Evolutionary conservation across 2,797 vertebrate genomes (phyloP), one percentile per base, ranked within the genome.

Genomic region (Ctenopoma kingsleyae): DNA sequence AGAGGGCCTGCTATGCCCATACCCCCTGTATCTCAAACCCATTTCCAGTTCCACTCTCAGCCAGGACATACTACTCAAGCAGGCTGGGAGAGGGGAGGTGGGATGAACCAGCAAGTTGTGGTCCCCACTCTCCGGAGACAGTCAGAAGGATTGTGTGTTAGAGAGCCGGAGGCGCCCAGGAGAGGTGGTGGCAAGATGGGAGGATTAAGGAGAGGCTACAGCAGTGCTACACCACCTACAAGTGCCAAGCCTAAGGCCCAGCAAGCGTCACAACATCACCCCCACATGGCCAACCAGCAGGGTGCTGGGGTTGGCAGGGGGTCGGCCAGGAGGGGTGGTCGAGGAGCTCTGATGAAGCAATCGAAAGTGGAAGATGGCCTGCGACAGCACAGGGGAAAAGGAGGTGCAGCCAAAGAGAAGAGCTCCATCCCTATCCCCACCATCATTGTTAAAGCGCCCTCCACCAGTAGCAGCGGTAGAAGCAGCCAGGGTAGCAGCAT

Each of bases 401-500:
- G 85, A 48, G 88, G 84, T 23, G 90, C 1, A 67, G 80, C 61
- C 69, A 95, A 91, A 89, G 96, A 97, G 57, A 97, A 97, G 85
- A 98, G 94, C 81, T 98, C 97, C 62, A 97, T 97, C 86, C 91
- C 96, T 20, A 97, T 98, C 47, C 97, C 97, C 44, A 98, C 97
- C 56, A 98, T 98, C 76, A 96, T 98, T 43, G 95, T 98, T 75
- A 98, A 98, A 86, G 97, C 97, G 0, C 97, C 97, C 16, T 98
- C 97, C 71, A 98, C 97, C 73, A 98, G 97, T 88, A 98, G 97
- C 90, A 97, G 96, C 23, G 97, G 97, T 44, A 95, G 95, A 51
- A 97, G 96, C 90, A 98, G 97, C 85, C 97, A 96, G 86, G 97
- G 96, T 10, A 98, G 97, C 91, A 98, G 97, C 81, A 93, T 97